These are phyloP conservation scores for Glyptemys insculpta DNA, from an alignment of 2,797 vertebrate species.

Conservation along the genomic window DNA sequence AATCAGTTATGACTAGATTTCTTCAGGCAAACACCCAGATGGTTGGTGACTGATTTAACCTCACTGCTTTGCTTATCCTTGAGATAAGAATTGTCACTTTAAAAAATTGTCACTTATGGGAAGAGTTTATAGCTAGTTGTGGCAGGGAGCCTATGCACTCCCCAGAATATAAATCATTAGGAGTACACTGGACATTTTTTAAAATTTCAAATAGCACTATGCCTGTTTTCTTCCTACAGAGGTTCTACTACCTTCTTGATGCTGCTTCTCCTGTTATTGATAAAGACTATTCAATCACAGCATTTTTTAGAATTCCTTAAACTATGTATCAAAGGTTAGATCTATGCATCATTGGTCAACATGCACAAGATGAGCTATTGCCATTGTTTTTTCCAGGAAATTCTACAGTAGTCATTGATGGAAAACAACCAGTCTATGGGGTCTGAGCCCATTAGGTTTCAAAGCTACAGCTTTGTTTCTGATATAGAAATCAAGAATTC, in stretches of 20 bases:
- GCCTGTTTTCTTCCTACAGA: background rate
- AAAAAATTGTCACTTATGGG: background rate
- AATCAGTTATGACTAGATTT: background rate
- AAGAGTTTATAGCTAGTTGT: background rate
- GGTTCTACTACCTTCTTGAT: background rate
- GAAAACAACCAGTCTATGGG: background rate
- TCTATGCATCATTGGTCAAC: background rate
- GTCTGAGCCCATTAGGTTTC: background rate
- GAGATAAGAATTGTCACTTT: background rate
- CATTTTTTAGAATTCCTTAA: background rate
- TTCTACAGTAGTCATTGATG: background rate
- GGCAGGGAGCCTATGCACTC: background rate
- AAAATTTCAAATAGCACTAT: background rate
- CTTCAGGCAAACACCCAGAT: conserved; percentile 14
- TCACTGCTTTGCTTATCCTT: background rate
- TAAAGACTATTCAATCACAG: background rate
- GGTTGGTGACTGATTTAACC: background rate
- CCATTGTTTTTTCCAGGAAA: background rate
- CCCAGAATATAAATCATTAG: conserved; percentile 32
- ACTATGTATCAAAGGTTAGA: background rate
- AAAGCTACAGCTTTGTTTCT: background rate
- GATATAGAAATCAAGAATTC: background rate
- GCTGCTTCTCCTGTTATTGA: background rate
- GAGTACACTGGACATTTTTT: background rate
- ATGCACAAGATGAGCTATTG: background rate